These are phyloP conservation scores for Drosophila quasianomalipes DNA, from an alignment of 2,888 invertebrate genomes.

Conservation along the genomic window DNA sequence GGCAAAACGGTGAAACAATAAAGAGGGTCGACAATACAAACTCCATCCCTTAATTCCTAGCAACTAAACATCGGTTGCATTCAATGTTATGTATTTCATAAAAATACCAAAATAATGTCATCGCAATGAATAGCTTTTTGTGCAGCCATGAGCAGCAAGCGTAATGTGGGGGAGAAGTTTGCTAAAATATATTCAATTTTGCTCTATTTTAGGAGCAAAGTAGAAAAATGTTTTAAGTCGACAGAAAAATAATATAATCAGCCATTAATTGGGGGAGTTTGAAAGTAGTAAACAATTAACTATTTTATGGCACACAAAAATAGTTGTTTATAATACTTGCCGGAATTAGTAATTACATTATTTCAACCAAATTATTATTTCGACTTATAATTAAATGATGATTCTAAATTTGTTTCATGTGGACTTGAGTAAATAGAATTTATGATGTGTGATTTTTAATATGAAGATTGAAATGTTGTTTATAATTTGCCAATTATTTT, in stretches of 20 bases:
- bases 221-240: background rate
- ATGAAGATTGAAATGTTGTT: conserved; percentile 13
- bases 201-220: background rate
- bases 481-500: conserved; percentile 54
- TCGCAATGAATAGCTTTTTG: conserved; percentile 43
- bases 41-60: background rate
- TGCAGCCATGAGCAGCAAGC: conserved; percentile 21
- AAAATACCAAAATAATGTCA: conserved; percentile 70
- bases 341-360: background rate
- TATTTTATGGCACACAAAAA: background rate
- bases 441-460: conserved; percentile 4
- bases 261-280: background rate
- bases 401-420: conserved; percentile 3
- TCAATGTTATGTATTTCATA: conserved; percentile 52
- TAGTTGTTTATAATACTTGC: background rate
- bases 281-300: background rate
- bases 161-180: background rate
- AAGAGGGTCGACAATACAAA: conserved; percentile 16
- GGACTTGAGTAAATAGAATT: background rate
- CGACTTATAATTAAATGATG: background rate
- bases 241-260: background rate
- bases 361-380: background rate
- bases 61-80: conserved; percentile 23
- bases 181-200: background rate
- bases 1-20: conserved; percentile 49